Evolutionary conservation across 2,797 vertebrate genomes (phyloP).

Genomic region (Acanthopagrus latus): DNA sequence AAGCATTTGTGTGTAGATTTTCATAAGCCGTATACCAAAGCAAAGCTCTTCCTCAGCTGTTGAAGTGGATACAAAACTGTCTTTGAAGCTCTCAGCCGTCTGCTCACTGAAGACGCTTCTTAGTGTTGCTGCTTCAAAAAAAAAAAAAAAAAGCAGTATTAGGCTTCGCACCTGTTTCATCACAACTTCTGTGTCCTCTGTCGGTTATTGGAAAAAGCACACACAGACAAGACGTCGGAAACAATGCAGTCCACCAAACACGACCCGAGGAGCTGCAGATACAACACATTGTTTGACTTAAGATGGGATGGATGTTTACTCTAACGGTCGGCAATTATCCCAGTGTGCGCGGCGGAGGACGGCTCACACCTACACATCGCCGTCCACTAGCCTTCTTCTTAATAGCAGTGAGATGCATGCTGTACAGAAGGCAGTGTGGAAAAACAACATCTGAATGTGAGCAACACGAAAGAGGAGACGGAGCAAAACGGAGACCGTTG

Average conservation of each 20-base stretch:
- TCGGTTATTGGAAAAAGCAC: slow-evolving; percentile 28
- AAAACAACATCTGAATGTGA: slow-evolving; percentile 32
- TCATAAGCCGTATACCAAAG: slow-evolving; percentile 17
- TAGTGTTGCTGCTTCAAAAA: neutral
- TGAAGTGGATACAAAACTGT: slow-evolving; percentile 35
- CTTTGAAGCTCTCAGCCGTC: slow-evolving; percentile 46
- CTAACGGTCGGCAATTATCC: slow-evolving; percentile 52
- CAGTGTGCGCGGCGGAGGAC: slow-evolving; percentile 28
- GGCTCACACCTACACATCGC: slow-evolving; percentile 45
- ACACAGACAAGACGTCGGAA: neutral
- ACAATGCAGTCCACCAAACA: slow-evolving; percentile 14
- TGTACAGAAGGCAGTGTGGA: neutral
- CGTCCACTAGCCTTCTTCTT: slow-evolving; percentile 27
- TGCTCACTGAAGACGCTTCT: slow-evolving; percentile 26
- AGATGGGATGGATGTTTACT: slow-evolving; percentile 46
- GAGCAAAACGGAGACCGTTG: neutral
- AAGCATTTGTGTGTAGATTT: slow-evolving; percentile 34
- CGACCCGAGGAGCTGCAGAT: slow-evolving; percentile 23
- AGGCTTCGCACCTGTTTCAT: slow-evolving; percentile 45
- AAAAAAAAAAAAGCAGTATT: slow-evolving; percentile 11
- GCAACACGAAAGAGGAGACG: slow-evolving; percentile 6
- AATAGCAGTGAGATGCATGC: slow-evolving; percentile 7
- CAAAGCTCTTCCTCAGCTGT: slow-evolving; percentile 34
- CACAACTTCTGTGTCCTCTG: slow-evolving; percentile 12
- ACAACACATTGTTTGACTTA: slow-evolving; percentile 22